Evolutionary conservation across 2,888 invertebrate species (phyloP).

Genomic region (Orgyia antiqua): DNA sequence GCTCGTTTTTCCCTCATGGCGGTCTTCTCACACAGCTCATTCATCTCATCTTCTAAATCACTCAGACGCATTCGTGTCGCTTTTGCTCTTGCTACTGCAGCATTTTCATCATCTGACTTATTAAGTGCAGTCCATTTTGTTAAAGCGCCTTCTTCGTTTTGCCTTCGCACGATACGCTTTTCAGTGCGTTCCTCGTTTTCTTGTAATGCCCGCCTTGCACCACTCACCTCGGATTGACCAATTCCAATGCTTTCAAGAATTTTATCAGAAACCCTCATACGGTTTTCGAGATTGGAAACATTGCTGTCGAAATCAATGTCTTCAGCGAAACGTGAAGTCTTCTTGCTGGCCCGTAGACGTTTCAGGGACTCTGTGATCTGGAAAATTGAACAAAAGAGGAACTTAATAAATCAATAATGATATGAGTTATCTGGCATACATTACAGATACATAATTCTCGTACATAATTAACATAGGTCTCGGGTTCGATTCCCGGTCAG

Average conservation of each 20-base stretch:
- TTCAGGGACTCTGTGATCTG: conserved; percentile 79
- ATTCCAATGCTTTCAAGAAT: conserved; percentile 81
- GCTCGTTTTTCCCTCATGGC: conserved; percentile 84
- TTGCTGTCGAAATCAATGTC: conserved; percentile 81
- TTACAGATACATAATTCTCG: too few relatives aligned
- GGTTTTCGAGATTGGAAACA: conserved; percentile 75
- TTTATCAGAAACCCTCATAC: conserved; percentile 80
- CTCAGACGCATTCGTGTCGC: conserved; percentile 82
- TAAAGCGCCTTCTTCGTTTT: conserved; percentile 62
- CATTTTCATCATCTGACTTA: conserved; percentile 67
- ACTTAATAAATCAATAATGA: too few relatives aligned
- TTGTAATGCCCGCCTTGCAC: conserved; percentile 65
- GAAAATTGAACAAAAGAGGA: conserved; percentile 26
- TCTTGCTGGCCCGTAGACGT: conserved; percentile 80
- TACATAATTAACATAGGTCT: too few relatives aligned
- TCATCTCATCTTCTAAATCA: conserved; percentile 87
- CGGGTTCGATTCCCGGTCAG: too few relatives aligned
- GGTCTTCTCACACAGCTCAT: conserved; percentile 82
- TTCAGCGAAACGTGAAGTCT: conserved; percentile 77
- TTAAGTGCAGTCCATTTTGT: conserved; percentile 83
- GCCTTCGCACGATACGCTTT: conserved; percentile 62
- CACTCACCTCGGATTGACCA: conserved; percentile 72
- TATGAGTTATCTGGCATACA: too few relatives aligned
- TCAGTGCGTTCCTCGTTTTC: conserved; percentile 71
- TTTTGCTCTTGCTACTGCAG: conserved; percentile 81